phyloP scores from a whole-genome alignment of 2,888 invertebrate genomes.

The Ligdia adustata region DNA sequence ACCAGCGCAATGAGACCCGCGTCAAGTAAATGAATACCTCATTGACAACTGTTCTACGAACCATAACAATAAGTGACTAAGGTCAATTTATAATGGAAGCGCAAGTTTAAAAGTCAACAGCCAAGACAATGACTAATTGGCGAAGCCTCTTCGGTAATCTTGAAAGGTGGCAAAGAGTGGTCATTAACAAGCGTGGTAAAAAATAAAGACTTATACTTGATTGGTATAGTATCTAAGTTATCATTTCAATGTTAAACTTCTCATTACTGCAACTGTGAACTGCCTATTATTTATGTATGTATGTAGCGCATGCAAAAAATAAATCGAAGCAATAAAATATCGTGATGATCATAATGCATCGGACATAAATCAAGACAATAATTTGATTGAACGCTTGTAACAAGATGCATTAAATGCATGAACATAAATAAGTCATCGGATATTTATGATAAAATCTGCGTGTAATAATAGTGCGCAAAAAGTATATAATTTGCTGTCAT shows the following conservation, averaged over 20 bases:
- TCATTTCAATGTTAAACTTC: constrained; percentile 15
- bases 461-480: constrained; percentile 1
- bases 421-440: neutral
- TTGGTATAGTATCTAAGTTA: constrained; percentile 23
- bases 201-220: constrained; percentile 28
- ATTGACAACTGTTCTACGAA: constrained; percentile 36
- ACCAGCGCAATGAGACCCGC: constrained; percentile 40
- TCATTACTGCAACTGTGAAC: neutral
- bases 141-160: constrained; percentile 42
- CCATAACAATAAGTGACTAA: constrained; percentile 40
- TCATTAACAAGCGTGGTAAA: constrained; percentile 32
- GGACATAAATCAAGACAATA: neutral
- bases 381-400: neutral
- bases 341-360: neutral
- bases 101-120: constrained; percentile 45
- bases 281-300: constrained; percentile 9
- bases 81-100: constrained; percentile 45
- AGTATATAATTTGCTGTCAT: neutral
- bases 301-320: neutral
- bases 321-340: neutral
- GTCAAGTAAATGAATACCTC: constrained; percentile 40
- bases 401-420: neutral
- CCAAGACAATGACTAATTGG: constrained; percentile 55
- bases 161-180: constrained; percentile 37
- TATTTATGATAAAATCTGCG: neutral